These are phyloP conservation scores for Nerophis lumbriciformis DNA, from an alignment of 2,113 vertebrate genomes.

Conservation along the genomic window DNA sequence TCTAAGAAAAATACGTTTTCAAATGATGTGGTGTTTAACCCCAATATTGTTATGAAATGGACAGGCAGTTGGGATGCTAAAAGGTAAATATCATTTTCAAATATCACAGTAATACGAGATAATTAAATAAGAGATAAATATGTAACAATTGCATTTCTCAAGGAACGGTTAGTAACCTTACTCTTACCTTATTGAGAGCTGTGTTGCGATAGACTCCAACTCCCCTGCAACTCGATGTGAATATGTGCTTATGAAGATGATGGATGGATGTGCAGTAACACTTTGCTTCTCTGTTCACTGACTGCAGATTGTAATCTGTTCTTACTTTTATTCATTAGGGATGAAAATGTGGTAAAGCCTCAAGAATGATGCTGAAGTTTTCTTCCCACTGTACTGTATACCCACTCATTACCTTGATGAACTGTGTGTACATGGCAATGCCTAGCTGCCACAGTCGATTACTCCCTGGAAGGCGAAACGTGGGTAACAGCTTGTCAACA, in stretches of 20 bases:
- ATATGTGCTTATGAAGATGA: neutral
- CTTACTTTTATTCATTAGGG: neutral
- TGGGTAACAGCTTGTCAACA: conserved; percentile 55
- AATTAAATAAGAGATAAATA: no score
- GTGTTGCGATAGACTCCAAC: no score
- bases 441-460: conserved; percentile 51
- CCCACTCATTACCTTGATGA: conserved; percentile 57
- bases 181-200: no score
- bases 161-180: no score
- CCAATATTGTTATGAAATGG: no score
- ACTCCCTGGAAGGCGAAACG: conserved; percentile 39
- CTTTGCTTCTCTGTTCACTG: neutral
- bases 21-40: no score
- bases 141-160: no score
- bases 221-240: neutral
- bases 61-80: no score
- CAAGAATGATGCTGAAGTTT: conserved; percentile 26
- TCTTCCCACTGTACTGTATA: conserved; percentile 24
- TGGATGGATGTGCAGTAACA: neutral
- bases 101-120: no score
- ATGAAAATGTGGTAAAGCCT: conserved; percentile 26
- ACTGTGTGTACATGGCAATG: conserved; percentile 36
- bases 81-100: no score
- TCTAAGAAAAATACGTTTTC: no score
- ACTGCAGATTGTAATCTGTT: neutral